Evolutionary conservation across 1,140 invertebrate species (phyloP), one percentile per base, ranked within the genome.

Genomic region (Drosophila sturtevanti): DNA sequence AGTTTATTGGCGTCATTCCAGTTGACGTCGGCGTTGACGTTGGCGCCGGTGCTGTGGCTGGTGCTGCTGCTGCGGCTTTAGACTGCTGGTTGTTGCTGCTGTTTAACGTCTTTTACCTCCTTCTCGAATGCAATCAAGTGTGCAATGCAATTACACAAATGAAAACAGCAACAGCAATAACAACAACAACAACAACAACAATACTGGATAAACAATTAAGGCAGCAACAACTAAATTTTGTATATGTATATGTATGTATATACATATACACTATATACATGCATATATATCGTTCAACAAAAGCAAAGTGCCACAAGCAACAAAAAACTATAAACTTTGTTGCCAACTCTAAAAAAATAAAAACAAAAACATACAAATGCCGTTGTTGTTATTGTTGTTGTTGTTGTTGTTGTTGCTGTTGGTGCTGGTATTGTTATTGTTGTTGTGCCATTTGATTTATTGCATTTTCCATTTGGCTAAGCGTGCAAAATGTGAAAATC

Each of bases 121-220:
- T 37, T 65, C 55, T 44, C 64, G 75, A 68, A 72, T 79, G 82
- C 82, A 89, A 87, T 87, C 84, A 84, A 89, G 68, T 89, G 72
- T 79, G 82, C 84, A 89, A 82, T 82, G 82, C 79, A 86, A 89
- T 86, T 86, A 79, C 65, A 86, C 73, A 86, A 85, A 85, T 84
- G 48, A 79, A 84, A 64, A 72, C 67, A 66, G 24, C 64, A 82
- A 70, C 73, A 81, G 55, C 12, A 68, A 27, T 2, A 75, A 22
- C 38, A 51, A 60, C 2, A 38, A 18, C 41, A 66, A 41, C 52
- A 68, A 52, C 16, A 55, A 22, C 6, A 52, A 22, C 38, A 37
- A 37, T 55, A 56, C 63, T 37, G 56, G 51, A 68, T 38, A 75
- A 61, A 75, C 64, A 75, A 75, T 75, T 75, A 77, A 67, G 70